A percentile compares a stretch with the other conserved stretches of the same genome.
Evolutionary conservation across 2,888 invertebrate genomes (phyloP).

Genomic region (Agrotis segetum): DNA sequence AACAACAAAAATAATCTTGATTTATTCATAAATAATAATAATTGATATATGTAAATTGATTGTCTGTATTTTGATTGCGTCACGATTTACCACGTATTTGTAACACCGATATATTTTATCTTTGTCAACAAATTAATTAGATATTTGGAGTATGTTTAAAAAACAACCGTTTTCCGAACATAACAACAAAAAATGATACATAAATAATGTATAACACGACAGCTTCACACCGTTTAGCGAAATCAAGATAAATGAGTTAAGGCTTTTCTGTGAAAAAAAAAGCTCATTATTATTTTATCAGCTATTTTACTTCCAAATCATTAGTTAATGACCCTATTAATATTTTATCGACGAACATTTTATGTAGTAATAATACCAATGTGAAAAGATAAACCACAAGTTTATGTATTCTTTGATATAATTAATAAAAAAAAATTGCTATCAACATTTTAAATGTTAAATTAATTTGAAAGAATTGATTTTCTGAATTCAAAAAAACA

Average conservation of each 20-base stretch:
- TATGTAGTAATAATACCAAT: conserved; percentile 4
- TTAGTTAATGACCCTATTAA: conserved; percentile 14
- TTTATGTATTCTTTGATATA: conserved; percentile 22
- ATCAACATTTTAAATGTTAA: conserved; percentile 3
- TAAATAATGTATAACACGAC: neutral
- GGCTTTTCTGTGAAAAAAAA: neutral
- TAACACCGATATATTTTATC: neutral
- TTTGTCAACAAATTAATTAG: too few species aligned
- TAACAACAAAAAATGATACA: too few species aligned
- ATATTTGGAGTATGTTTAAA: neutral
- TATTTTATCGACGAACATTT: neutral
- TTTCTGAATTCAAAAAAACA: neutral
- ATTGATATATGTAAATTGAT: neutral
- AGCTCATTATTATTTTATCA: neutral
- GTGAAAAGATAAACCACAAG: conserved; percentile 16
- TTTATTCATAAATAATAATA: neutral
- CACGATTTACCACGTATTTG: too few species aligned
- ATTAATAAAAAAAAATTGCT: conserved; percentile 32
- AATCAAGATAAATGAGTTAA: conserved; percentile 12
- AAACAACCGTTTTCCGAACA: neutral
- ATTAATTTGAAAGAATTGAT: neutral
- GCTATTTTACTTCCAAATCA: conserved; percentile 17
- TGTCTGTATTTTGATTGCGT: neutral
- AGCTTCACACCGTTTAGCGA: neutral
- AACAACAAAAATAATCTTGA: conserved; percentile 9